Base-by-base conservation (phyloP, 2,113 vertebrate species). In the Phyllostomus hastatus region DNA sequence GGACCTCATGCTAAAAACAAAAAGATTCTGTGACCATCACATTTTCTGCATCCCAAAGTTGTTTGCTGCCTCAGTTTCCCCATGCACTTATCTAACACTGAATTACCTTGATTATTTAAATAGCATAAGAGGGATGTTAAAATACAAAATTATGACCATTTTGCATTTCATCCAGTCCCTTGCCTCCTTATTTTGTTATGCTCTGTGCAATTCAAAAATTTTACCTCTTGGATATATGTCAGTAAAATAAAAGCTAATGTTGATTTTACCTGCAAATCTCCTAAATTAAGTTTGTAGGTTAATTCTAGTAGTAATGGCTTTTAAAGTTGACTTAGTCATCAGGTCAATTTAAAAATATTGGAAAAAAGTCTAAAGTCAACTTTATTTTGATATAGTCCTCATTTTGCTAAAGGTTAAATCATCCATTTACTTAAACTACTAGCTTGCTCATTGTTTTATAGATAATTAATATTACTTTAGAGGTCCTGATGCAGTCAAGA, bases 361-460 rank as follows among this genome's bases (percentile, higher is more conserved):
- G 35, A 28, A 92, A 94, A 95, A 90, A 52, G 14, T 78, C 16
- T 87, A 84, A 93, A 80, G 41, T 78, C 64, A 81, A 69, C 52
- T 95, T 97, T 91, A 89, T 88, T 94, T 64, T 90, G 67, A 94
- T 69, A 80, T 80, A 86, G 52, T 59, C n/a, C 22, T 81, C n/a
- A 41, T 90, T 57, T 84, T 95, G 11, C 82, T 93, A 84, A 52
- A 97, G 79, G 91, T 35, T 76, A 96, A 69, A 10, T 43, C 33
- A 78, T 19, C 1, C 64, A 87, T 93, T 97, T 98, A 95, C 87
- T 75, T 83, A 70, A 95, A 67, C 69, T 90, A 94, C 73, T 24
- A 67, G 7, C 33, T 26, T 84, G 73, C 73, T 80, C 54, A n/a
- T 91, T 92, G 67, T 97, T 97, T 96, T 83, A 94, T 48, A 73